Percentiles rank a stretch among this genome's conserved stretches.
phyloP scores from a whole-genome alignment of 64 coral and sea anemone genomes.

The Anthopleura sola region DNA sequence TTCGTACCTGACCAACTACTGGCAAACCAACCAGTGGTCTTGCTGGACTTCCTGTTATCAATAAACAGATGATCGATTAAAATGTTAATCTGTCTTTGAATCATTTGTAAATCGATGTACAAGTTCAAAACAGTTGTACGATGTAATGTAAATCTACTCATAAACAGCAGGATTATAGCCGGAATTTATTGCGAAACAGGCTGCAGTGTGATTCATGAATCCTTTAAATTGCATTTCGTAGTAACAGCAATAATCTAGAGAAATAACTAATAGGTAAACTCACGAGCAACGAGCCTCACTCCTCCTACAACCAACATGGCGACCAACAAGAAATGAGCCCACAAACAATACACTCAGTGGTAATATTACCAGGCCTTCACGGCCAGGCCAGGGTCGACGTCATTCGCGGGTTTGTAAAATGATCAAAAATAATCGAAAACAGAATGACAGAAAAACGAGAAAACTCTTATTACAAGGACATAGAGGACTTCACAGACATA shows the following conservation, averaged over 20 bases:
- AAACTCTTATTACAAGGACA: not conserved
- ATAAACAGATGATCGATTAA: not conserved
- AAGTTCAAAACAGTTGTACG: not conserved
- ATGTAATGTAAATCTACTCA: too few relatives aligned
- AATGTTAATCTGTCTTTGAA: not conserved
- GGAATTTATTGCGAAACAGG: not conserved
- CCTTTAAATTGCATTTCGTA: not conserved
- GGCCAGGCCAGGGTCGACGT: not conserved
- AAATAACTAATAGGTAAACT: not conserved
- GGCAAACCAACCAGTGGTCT: constrained; percentile 46
- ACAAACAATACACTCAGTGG: not conserved
- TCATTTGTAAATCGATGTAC: not conserved
- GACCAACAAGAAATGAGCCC: constrained; percentile 24
- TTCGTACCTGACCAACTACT: constrained; percentile 44
- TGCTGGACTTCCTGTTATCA: constrained; percentile 22
- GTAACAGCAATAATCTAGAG: not conserved
- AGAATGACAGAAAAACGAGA: not conserved
- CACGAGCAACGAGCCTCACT: constrained; percentile 18
- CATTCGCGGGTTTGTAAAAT: not conserved
- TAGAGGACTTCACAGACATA: not conserved
- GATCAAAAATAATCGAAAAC: not conserved
- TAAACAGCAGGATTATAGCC: too few relatives aligned
- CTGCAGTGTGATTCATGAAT: not conserved
- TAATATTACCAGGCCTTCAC: not conserved
- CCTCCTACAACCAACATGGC: constrained; percentile 35